A percentile compares a stretch with the other conserved stretches of the same genome.
These are phyloP conservation scores for Dromius quadrimaculatus DNA, from an alignment of 2,888 invertebrate species.

Conservation along the genomic window DNA sequence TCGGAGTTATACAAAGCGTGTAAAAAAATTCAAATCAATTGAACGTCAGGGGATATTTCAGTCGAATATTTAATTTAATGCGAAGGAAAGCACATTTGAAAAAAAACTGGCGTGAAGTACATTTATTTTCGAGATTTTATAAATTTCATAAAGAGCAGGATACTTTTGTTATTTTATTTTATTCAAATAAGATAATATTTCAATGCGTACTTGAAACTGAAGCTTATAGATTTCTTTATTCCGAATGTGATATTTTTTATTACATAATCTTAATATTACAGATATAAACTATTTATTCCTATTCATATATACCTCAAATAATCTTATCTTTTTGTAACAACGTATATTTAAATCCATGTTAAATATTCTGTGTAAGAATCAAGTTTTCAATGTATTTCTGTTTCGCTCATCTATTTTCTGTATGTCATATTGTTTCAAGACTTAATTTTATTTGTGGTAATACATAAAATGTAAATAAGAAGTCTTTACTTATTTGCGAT, in stretches of 20 bases:
- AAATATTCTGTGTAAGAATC: neutral
- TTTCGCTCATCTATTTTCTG: slow-evolving; percentile 6
- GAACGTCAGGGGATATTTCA: too few relatives aligned
- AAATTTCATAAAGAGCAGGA: neutral
- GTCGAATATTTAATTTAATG: too few relatives aligned
- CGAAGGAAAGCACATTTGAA: too few relatives aligned
- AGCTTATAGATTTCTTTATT: slow-evolving; percentile 6
- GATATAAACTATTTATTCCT: slow-evolving; percentile 25
- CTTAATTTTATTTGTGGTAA: slow-evolving; percentile 13
- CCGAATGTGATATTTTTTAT: slow-evolving; percentile 23
- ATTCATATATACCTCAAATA: slow-evolving; percentile 33
- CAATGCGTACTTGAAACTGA: neutral
- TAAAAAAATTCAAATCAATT: too few relatives aligned
- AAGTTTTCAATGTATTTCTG: slow-evolving; percentile 34
- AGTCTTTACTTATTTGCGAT: too few relatives aligned
- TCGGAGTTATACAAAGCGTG: too few relatives aligned
- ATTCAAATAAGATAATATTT: neutral
- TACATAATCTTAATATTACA: slow-evolving; percentile 9
- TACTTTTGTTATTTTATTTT: neutral
- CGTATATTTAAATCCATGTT: neutral
- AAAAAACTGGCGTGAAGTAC: neutral
- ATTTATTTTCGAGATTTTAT: neutral
- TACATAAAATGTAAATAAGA: slow-evolving; percentile 24
- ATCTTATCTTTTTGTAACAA: slow-evolving; percentile 8
- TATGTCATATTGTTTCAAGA: neutral